These are phyloP conservation scores for Hypercompe scribonia DNA, from an alignment of 2,888 invertebrate species.

Conservation along the genomic window DNA sequence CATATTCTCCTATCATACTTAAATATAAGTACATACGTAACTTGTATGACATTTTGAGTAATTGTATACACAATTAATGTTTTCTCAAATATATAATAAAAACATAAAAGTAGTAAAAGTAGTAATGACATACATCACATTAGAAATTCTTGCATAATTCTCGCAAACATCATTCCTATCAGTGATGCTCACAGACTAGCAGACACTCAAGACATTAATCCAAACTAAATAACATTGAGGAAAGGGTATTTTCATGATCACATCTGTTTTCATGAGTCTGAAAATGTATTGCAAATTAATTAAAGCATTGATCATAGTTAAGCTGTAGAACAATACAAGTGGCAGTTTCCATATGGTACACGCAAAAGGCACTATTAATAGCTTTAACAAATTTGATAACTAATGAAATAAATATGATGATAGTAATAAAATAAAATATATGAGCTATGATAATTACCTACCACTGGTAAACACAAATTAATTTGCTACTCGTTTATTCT, in stretches of 20 bases:
- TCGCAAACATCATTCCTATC: constrained; percentile 85
- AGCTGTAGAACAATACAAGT: constrained; percentile 42
- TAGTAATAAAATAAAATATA: constrained; percentile 1
- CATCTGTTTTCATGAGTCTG: constrained; percentile 28
- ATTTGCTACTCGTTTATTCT: constrained; percentile 19
- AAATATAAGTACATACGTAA: constrained; percentile 69
- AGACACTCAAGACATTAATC: constrained; percentile 72
- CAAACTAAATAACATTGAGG: constrained; percentile 35
- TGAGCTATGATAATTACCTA: not conserved
- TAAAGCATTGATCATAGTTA: constrained; percentile 48
- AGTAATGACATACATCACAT: constrained; percentile 68
- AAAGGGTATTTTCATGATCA: constrained; percentile 34
- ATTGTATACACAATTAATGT: constrained; percentile 53
- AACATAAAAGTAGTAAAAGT: constrained; percentile 55
- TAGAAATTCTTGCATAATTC: constrained; percentile 83
- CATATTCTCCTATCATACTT: constrained; percentile 85
- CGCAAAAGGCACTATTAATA: constrained; percentile 66
- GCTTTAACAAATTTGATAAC: constrained; percentile 39
- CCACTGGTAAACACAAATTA: constrained; percentile 17
- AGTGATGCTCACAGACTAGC: constrained; percentile 86
- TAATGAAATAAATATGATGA: constrained; percentile 19
- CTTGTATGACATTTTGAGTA: constrained; percentile 58
- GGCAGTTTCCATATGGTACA: constrained; percentile 49
- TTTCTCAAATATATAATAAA: constrained; percentile 50
- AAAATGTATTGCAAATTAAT: constrained; percentile 41